Evolutionary conservation across 2,797 vertebrate species (phyloP).

Genomic region (Aeoliscus strigatus): DNA sequence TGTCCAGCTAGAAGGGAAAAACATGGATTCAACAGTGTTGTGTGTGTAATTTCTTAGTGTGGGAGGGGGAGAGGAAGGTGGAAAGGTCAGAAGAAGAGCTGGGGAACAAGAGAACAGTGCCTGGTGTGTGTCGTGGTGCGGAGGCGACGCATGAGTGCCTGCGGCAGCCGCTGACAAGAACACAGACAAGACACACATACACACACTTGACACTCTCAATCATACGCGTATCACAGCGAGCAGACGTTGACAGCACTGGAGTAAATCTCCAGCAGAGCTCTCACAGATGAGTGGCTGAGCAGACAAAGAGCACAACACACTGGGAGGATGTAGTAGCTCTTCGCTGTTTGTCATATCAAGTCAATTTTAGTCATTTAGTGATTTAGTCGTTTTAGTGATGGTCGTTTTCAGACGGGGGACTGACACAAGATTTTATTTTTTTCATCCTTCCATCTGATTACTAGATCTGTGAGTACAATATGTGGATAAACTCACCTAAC

Average conservation of each 20-base stretch:
- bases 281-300: conserved; percentile 63
- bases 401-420: conserved; percentile 16
- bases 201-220: conserved; percentile 61
- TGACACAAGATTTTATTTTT: too few species aligned
- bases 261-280: conserved; percentile 65
- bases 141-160: conserved; percentile 76
- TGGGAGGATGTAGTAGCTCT: conserved; percentile 40
- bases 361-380: too few species aligned
- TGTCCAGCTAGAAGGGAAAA: conserved; percentile 97
- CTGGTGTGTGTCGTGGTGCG: conserved; percentile 74
- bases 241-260: conserved; percentile 69
- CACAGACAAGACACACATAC: conserved; percentile 58
- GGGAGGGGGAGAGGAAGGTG: conserved; percentile 66
- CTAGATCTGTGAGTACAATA: too few species aligned
- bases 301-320: conserved; percentile 36
- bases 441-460: too few species aligned
- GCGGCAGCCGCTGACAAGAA: conserved; percentile 69
- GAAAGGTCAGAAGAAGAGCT: conserved; percentile 75
- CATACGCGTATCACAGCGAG: conserved; percentile 69
- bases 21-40: conserved; percentile 88
- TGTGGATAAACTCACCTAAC: too few species aligned
- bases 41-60: conserved; percentile 49
- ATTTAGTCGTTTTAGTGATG: too few species aligned
- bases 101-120: conserved; percentile 73
- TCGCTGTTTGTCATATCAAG: conserved; percentile 63